Evolutionary conservation across 2,113 vertebrate species (phyloP).

Genomic region (Ophthalmolycus amberensis): DNA sequence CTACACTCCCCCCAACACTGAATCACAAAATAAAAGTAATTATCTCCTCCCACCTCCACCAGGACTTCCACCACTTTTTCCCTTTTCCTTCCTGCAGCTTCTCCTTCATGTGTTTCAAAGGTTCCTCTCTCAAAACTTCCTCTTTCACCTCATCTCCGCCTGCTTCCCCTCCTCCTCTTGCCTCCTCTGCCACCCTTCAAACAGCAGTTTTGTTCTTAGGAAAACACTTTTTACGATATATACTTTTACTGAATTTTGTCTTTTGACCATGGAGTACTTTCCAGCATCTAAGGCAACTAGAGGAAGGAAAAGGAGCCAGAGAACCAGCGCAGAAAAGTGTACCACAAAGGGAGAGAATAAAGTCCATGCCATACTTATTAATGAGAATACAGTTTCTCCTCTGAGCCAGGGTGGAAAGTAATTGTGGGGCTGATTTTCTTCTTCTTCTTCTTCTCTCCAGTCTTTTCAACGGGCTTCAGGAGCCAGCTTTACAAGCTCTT

Average conservation of each 20-base stretch:
- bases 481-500: slow-evolving; percentile 80
- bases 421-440: slow-evolving; percentile 64
- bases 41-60: slow-evolving; percentile 61
- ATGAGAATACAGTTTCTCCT: slow-evolving; percentile 34
- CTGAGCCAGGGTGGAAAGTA: slow-evolving; percentile 50
- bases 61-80: slow-evolving; percentile 45
- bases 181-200: slow-evolving; percentile 47
- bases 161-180: slow-evolving; percentile 54
- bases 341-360: slow-evolving; percentile 17
- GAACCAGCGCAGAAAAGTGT: background rate
- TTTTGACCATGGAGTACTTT: slow-evolving; percentile 27
- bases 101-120: slow-evolving; percentile 77
- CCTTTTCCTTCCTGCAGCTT: slow-evolving; percentile 55
- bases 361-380: slow-evolving; percentile 30
- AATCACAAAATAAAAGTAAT: slow-evolving; percentile 79
- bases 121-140: slow-evolving; percentile 52
- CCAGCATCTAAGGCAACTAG: slow-evolving; percentile 2
- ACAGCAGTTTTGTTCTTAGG: slow-evolving; percentile 60
- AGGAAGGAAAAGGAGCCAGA: background rate
- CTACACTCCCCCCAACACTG: slow-evolving; percentile 12
- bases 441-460: slow-evolving; percentile 55
- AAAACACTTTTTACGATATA: slow-evolving; percentile 52
- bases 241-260: slow-evolving; percentile 18
- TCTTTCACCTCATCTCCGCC: slow-evolving; percentile 42
- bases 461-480: slow-evolving; percentile 72